Base-by-base conservation (phyloP, 1,140 invertebrate species). In the Eufriesea mexicana region DNA sequence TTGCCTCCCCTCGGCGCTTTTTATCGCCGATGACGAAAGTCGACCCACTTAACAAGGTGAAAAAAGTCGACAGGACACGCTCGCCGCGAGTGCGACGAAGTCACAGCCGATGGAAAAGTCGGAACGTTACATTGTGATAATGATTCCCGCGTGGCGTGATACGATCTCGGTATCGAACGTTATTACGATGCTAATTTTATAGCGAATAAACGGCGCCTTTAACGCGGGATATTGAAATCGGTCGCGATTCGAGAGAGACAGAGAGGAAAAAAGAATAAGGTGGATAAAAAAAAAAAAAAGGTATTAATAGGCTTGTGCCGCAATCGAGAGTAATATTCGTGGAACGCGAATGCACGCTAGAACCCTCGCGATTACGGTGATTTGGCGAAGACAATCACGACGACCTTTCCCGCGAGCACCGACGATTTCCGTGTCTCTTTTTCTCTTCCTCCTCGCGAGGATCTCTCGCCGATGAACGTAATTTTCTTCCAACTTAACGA, bases 401-500 rank as follows among this genome's bases (percentile, higher is more conserved):
- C 10, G 42, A 4, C 18, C 10, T 42, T 14, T n/a, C n/a, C 9
- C 35, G 0, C 20, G 20, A 66, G 10, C 20, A 20, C 28, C 28
- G 2, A 20, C 0, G 28, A 42, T 20, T 7, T 42, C 42, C 9
- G 62, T 35, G 8, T 8, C 20, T n/a, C n/a, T 47, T n/a, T 47
- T 8, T 28, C 5, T 16, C 0, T 2, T 47, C 47, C 64, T 23
- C n/a, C 42, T 51, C 68, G 49, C 75, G 35, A 51, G 51, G 42
- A 66, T 80, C 54, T 16, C 5, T 9, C 54, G 49, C 47, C 74
- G 45, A 51, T 5, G 51, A 47, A 20, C 25, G n/a, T 23, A 54
- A 80, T 73, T 51, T 73, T 76, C 42, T 54, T 55, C 49, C 67
- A 78, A 82, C 55, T 81, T 20, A 80, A 80, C 67, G 84, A 77